Evolutionary conservation across 2,888 invertebrate species (phyloP).

Genomic region (Matsumyia berberina): DNA sequence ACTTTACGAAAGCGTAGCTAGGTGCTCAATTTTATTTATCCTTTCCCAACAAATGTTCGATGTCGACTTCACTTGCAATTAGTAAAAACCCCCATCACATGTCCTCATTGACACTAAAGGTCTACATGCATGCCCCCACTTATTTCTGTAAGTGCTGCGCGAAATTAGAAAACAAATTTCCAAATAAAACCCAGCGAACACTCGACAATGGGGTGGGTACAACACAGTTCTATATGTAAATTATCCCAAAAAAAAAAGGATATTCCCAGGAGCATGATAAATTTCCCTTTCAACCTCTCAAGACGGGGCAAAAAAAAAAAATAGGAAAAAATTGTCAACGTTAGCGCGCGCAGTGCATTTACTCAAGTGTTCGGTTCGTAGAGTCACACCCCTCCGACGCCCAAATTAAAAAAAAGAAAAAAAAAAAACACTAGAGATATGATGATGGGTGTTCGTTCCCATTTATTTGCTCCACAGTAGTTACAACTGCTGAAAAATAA

Average conservation of each 20-base stretch:
- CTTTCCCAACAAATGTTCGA: background rate
- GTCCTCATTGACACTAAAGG: background rate
- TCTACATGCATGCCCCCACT: background rate
- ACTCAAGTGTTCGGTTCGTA: conserved; percentile 41
- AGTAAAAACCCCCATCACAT: background rate
- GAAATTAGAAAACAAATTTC: conserved; percentile 57
- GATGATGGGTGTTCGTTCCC: conserved; percentile 28
- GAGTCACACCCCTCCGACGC: conserved; percentile 13
- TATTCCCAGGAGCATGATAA: conserved; percentile 65
- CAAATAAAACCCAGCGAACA: conserved; percentile 30
- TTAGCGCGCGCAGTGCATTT: conserved; percentile 52
- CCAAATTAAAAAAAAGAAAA: conserved; percentile 25
- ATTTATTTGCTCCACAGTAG: conserved; percentile 57
- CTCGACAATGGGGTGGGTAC: conserved; percentile 52
- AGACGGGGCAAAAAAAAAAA: conserved; percentile 24
- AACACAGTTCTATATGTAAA: conserved; percentile 67
- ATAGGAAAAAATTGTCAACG: conserved; percentile 52
- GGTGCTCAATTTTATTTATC: conserved; percentile 11
- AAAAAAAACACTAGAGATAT: conserved; percentile 14
- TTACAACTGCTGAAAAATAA: conserved; percentile 61
- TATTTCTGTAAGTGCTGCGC: conserved; percentile 49
- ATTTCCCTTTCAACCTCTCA: conserved; percentile 64
- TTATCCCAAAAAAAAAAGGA: conserved; percentile 50
- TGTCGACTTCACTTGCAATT: background rate
- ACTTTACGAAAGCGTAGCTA: too few species aligned